Evolutionary conservation across 2,113 vertebrate genomes (phyloP).

Genomic region (Thomomys bottae): DNA sequence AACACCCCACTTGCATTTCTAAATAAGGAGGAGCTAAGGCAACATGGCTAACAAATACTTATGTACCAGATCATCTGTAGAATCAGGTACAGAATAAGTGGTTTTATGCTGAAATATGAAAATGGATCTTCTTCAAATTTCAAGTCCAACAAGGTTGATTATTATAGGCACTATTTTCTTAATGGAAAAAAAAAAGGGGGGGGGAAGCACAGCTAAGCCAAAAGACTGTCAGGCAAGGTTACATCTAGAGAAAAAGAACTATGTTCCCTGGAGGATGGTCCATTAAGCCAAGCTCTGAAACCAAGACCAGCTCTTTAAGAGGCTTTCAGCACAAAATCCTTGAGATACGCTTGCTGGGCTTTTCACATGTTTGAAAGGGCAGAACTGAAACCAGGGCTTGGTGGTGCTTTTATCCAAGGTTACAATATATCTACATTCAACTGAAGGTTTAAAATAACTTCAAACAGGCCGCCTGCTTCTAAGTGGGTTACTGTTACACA

Average conservation of each 20-base stretch:
- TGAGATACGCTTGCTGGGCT: slow-evolving; percentile 68
- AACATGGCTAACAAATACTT: neutral
- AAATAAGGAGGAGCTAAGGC: neutral
- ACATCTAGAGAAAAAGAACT: slow-evolving; percentile 68
- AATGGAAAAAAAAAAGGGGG: slow-evolving; percentile 42
- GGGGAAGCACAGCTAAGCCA: slow-evolving; percentile 52
- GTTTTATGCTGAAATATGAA: slow-evolving; percentile 50
- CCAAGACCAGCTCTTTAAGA: slow-evolving; percentile 74
- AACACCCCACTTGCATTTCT: neutral
- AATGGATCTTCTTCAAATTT: slow-evolving; percentile 50
- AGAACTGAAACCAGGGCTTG: slow-evolving; percentile 76
- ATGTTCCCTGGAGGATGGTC: slow-evolving; percentile 49
- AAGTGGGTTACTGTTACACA: slow-evolving; percentile 83
- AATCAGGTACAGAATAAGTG: neutral
- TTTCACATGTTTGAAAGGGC: slow-evolving; percentile 75
- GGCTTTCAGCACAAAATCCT: slow-evolving; percentile 77
- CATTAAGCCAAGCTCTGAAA: slow-evolving; percentile 81
- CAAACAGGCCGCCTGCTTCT: slow-evolving; percentile 79
- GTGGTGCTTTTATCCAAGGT: slow-evolving; percentile 80
- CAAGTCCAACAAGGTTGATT: neutral
- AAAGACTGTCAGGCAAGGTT: slow-evolving; percentile 64
- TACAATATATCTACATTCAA: slow-evolving; percentile 74
- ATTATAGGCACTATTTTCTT: slow-evolving; percentile 37
- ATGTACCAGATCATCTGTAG: neutral
- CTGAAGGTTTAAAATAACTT: slow-evolving; percentile 83